These are phyloP conservation scores for Harpagoxenus sublaevis DNA, from an alignment of 2,888 invertebrate species.

Conservation along the genomic window DNA sequence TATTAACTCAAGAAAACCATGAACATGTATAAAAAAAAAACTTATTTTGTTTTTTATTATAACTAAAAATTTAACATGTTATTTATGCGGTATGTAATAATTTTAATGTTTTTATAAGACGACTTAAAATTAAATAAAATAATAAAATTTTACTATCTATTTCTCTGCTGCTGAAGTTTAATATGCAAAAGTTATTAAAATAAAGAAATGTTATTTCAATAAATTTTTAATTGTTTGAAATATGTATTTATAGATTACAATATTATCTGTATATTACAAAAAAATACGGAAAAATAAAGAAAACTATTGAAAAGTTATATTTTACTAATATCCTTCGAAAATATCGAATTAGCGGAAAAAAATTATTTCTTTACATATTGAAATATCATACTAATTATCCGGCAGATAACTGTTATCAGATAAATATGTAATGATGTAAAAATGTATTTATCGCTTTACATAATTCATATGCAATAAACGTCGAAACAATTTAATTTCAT, in stretches of 20 bases:
- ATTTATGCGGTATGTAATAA: background rate
- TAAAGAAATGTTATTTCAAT: background rate
- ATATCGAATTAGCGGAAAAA: background rate
- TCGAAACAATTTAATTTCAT: background rate
- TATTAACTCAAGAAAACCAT: background rate
- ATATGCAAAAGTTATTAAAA: background rate
- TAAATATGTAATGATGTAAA: background rate
- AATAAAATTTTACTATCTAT: background rate
- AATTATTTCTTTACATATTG: background rate
- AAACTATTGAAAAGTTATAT: background rate
- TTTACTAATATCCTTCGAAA: background rate
- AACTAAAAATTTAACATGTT: background rate
- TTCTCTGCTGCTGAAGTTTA: background rate
- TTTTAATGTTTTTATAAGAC: background rate
- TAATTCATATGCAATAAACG: background rate
- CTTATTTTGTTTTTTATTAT: background rate
- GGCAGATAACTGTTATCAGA: background rate
- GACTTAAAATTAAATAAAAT: background rate
- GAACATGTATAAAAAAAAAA: background rate
- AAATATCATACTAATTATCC: background rate
- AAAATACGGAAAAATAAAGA: background rate
- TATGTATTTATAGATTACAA: background rate
- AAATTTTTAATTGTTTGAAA: conserved; percentile 3
- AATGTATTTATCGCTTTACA: background rate
- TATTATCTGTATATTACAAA: background rate